Evolutionary conservation across 2,888 invertebrate species (phyloP), one percentile per base, ranked within the genome.

Genomic region (Xestia xanthographa): DNA sequence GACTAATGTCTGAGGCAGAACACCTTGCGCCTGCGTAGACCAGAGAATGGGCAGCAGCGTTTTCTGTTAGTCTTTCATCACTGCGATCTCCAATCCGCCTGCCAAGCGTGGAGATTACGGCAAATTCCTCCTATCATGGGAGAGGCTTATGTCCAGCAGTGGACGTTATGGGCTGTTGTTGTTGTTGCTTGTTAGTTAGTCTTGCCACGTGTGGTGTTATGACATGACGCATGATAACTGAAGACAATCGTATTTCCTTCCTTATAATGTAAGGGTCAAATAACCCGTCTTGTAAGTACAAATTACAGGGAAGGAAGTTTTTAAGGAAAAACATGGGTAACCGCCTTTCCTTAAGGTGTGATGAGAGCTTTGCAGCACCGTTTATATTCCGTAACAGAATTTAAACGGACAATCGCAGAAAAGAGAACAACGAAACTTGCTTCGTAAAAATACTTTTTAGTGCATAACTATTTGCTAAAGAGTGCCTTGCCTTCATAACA

Each of bases 231-330:
- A 34, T 8, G 4, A 41, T 17, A n/a, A n/a, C 2, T n/a, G 9
- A 60, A 26, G 22, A 45, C 14, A n/a, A 17, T 29, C 12, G 1
- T 6, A 45, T 65, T 56, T 67, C 56, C 56, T 75, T 75, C 71
- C 43, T 0, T 34, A 11, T 12, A 14, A 14, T 26, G 38, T 41
- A 34, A 5, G 22, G 2, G 9, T 38, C 22, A 41, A 38, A 75
- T 45, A 2, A 12, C 45, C 26, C 12, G 12, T 17, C 17, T 17
- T 26, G 14, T 26, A 69, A 11, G 29, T 72, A 29, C 41, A 41
- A 6, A 50, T 5, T 20, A 58, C 17, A 69, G 6, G 48, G 29
- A 68, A 68, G 70, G 45, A 79, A 58, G 29, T 26, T 38, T 29
- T 0, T 17, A 22, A 5, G 29, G 50, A 43, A 77, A 74, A 50